Conservation (phyloP, 2,888 invertebrate genomes). For the Phragmatobia fuliginosa region DNA sequence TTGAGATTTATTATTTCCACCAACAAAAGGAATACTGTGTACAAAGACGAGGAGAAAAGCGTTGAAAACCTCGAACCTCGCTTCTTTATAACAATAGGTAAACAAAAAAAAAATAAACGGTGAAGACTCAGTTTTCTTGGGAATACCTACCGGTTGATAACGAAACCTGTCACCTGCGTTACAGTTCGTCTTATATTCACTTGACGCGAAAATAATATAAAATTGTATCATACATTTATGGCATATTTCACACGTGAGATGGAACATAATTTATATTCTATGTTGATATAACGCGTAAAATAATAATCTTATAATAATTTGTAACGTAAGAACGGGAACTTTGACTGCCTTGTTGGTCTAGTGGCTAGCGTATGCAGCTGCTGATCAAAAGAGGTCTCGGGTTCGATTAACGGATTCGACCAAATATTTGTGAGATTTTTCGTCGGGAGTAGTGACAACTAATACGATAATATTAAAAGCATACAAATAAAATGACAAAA, state of each 20-base stretch:
- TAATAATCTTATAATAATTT: too few relatives aligned
- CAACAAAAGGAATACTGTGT: conserved; percentile 37
- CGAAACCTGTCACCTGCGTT: conserved; percentile 10
- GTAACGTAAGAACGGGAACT: too few relatives aligned
- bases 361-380: too few relatives aligned
- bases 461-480: too few relatives aligned
- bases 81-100: conserved; percentile 48
- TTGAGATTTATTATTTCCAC: conserved; percentile 37
- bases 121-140: conserved; percentile 13
- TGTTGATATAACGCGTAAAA: neutral
- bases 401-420: too few relatives aligned
- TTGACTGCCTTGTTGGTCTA: too few relatives aligned
- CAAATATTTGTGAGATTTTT: too few relatives aligned
- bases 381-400: too few relatives aligned
- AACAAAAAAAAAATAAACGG: conserved; percentile 33
- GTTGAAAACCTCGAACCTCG: conserved; percentile 37
- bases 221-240: neutral
- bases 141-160: conserved; percentile 1
- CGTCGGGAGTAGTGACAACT: too few relatives aligned
- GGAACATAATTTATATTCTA: neutral
- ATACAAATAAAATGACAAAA: too few relatives aligned
- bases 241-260: neutral
- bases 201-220: neutral
- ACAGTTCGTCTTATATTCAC: neutral
- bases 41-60: conserved; percentile 39